phyloP scores from a whole-genome alignment of 2,888 invertebrate species.

The Ametastegia equiseti region DNA sequence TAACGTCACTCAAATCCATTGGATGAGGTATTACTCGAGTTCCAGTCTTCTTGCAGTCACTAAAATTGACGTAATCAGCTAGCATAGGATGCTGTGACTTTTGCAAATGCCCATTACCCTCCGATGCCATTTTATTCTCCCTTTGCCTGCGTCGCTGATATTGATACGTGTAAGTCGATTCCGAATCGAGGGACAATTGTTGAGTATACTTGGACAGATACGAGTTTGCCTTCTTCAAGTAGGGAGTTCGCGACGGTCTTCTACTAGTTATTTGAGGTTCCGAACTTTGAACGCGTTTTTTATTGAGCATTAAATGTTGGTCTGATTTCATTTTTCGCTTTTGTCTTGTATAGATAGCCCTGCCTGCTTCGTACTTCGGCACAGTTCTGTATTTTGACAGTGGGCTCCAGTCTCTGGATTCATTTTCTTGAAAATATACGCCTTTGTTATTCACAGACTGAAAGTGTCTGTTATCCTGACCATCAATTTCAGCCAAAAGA shows the following conservation, averaged over 20 bases:
- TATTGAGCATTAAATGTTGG: conserved; percentile 54
- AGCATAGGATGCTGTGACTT: neutral
- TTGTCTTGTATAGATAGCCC: neutral
- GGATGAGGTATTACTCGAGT: neutral
- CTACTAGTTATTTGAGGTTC: conserved; percentile 57
- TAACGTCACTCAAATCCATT: neutral
- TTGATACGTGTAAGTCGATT: conserved; percentile 52
- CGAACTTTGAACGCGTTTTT: conserved; percentile 55
- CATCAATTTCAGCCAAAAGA: conserved; percentile 9
- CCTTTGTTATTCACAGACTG: neutral
- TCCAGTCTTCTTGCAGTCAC: neutral
- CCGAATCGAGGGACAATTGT: conserved; percentile 55
- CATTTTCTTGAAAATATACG: neutral
- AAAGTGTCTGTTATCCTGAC: conserved; percentile 10
- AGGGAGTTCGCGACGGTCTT: conserved; percentile 46
- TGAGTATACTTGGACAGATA: conserved; percentile 54
- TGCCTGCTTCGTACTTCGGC: neutral
- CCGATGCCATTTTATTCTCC: neutral
- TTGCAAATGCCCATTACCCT: neutral
- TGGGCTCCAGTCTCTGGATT: neutral
- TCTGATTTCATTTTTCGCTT: conserved; percentile 58
- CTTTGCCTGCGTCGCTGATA: neutral
- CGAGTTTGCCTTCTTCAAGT: conserved; percentile 56
- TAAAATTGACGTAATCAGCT: neutral
- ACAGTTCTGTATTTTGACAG: neutral